phyloP scores from a whole-genome alignment of 1,140 invertebrate species.

The Atta cephalotes region DNA sequence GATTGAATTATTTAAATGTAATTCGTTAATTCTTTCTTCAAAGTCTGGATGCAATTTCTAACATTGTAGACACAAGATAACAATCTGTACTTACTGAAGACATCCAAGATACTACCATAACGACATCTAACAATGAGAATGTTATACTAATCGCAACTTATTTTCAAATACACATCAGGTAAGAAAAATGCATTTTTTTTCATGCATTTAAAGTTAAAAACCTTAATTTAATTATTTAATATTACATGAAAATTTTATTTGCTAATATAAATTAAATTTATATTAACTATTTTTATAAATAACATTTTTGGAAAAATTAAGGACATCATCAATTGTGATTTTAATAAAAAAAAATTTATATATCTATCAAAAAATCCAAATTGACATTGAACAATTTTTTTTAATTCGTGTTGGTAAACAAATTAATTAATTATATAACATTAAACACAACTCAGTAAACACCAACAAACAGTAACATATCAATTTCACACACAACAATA shows the following conservation, averaged over 20 bases:
- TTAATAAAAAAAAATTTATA: not conserved
- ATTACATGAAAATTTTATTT: not conserved
- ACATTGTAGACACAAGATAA: too few species aligned
- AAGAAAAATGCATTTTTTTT: not conserved
- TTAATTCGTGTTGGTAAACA: not conserved
- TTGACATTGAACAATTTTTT: not conserved
- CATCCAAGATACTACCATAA: not conserved
- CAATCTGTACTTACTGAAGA: too few species aligned
- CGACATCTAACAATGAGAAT: conserved; percentile 18
- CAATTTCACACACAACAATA: too few species aligned
- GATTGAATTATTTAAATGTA: too few species aligned
- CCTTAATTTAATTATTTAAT: not conserved
- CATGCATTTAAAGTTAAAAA: not conserved
- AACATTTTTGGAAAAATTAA: not conserved
- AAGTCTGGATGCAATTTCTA: too few species aligned
- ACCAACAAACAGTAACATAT: too few species aligned
- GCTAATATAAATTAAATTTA: not conserved
- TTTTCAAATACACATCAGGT: conserved; percentile 1
- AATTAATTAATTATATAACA: conserved; percentile 14
- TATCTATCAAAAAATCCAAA: not conserved
- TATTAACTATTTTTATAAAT: not conserved
- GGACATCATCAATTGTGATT: not conserved
- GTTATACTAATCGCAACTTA: not conserved
- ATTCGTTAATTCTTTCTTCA: too few species aligned
- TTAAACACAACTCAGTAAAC: not conserved